A percentile compares a stretch with the other conserved stretches of the same genome.
phyloP scores from a whole-genome alignment of 1,140 invertebrate species.

The Sycobia sp. region DNA sequence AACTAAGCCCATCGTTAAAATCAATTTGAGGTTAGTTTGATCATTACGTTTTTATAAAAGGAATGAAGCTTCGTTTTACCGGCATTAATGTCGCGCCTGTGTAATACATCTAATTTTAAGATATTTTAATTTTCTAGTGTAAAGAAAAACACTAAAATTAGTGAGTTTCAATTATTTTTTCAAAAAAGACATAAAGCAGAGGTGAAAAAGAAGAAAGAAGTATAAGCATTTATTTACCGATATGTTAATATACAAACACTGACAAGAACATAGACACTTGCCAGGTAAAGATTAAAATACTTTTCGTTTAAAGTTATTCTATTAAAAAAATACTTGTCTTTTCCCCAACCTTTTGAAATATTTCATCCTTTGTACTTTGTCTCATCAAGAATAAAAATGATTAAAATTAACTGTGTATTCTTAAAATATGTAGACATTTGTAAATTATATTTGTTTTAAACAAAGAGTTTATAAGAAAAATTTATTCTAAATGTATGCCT shows the following conservation, averaged over 20 bases:
- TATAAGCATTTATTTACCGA: background rate
- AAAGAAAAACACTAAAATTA: background rate
- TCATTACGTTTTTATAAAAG: background rate
- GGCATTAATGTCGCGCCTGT: background rate
- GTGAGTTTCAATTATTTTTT: too few species aligned
- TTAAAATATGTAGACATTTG: too few species aligned
- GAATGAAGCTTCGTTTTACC: background rate
- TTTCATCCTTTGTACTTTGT: background rate
- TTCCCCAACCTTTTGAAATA: background rate
- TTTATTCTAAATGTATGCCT: too few species aligned
- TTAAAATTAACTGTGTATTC: too few species aligned
- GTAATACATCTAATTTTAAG: background rate
- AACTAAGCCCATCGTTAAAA: too few species aligned
- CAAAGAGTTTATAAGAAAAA: too few species aligned
- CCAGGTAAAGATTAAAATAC: slow-evolving; percentile 4
- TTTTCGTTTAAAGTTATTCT: too few species aligned
- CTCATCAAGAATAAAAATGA: background rate
- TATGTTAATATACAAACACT: slow-evolving; percentile 12
- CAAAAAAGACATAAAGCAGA: too few species aligned
- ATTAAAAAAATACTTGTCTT: too few species aligned
- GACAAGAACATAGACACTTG: background rate
- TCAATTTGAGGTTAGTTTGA: slow-evolving; percentile 20
- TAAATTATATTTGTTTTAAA: too few species aligned
- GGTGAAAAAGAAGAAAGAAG: background rate
- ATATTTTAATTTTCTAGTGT: background rate